Percentiles rank a stretch among this genome's conserved stretches.
phyloP scores from a whole-genome alignment of 2,888 invertebrate species.

The Pristionchus exspectatus region DNA sequence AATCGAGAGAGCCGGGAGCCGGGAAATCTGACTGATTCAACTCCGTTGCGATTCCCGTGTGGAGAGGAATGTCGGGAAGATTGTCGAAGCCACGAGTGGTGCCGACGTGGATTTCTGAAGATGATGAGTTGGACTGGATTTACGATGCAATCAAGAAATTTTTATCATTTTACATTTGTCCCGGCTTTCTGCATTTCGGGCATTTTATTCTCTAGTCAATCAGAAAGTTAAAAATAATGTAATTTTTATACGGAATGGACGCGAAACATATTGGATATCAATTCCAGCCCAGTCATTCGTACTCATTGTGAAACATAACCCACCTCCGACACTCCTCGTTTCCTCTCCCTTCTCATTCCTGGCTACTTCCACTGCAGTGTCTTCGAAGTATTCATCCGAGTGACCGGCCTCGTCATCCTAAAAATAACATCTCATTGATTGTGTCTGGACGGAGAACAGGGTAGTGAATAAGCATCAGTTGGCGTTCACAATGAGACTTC shows the following conservation, averaged over 20 bases:
- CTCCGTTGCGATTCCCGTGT: background rate
- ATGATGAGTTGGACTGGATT: background rate
- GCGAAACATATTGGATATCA: no score
- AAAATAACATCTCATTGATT: background rate
- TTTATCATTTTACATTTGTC: background rate
- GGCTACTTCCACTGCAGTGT: background rate
- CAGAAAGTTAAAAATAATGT: no score
- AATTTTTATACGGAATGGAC: no score
- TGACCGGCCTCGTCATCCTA: background rate
- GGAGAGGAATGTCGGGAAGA: background rate
- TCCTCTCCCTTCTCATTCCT: background rate
- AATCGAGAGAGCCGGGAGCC: background rate
- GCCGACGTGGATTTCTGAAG: conserved; percentile 18
- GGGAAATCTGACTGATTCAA: conserved; percentile 10
- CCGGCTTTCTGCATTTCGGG: background rate
- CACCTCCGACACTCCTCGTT: background rate
- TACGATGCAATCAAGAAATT: background rate
- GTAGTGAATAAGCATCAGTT: no score
- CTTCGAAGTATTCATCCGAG: conserved; percentile 4
- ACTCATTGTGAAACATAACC: no score
- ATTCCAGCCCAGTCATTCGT: no score
- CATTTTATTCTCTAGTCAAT: no score
- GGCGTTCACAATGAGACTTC: no score
- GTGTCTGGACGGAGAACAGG: no score
- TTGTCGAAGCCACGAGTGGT: background rate